Conservation (phyloP, 2,888 invertebrate species). For the Drosophila siamana region DNA sequence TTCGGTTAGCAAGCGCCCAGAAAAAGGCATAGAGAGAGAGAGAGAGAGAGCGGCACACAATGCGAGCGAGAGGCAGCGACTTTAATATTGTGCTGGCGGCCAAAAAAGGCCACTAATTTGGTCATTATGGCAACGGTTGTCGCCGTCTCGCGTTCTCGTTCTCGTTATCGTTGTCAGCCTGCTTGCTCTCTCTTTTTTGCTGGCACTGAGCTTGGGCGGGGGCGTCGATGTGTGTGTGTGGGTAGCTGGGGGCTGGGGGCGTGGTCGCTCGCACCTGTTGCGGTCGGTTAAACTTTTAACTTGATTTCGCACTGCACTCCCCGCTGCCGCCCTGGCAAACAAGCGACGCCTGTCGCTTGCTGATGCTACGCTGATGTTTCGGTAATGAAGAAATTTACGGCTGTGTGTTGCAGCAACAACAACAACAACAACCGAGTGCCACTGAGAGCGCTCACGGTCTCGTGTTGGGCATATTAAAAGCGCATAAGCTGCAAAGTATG, state of each 20-base stretch:
- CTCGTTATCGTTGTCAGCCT: not conserved
- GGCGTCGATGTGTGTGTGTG: conserved; percentile 26
- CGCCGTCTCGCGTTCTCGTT: conserved; percentile 5
- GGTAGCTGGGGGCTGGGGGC: not conserved
- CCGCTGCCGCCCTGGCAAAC: not conserved
- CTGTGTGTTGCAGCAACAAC: conserved; percentile 4
- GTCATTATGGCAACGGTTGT: conserved; percentile 61
- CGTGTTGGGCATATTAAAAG: conserved; percentile 48
- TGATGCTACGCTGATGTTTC: conserved; percentile 12
- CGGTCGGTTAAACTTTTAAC: conserved; percentile 70
- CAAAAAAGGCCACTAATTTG: conserved; percentile 69
- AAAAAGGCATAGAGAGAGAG: not conserved
- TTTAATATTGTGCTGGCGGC: conserved; percentile 36
- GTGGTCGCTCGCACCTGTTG: conserved; percentile 63
- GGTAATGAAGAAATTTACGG: conserved; percentile 38
- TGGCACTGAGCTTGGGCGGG: conserved; percentile 33
- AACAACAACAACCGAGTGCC: too few species aligned
- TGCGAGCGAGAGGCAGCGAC: not conserved
- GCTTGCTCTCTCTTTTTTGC: not conserved
- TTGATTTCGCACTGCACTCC: conserved; percentile 35
- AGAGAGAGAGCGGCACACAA: not conserved
- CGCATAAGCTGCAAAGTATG: conserved; percentile 51
- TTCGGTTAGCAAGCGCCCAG: too few species aligned
- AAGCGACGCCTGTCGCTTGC: not conserved
- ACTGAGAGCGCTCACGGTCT: not conserved